Percentiles rank a stretch among this genome's conserved stretches.
phyloP scores from a whole-genome alignment of 2,797 vertebrate species.

The Tapera naevia region DNA sequence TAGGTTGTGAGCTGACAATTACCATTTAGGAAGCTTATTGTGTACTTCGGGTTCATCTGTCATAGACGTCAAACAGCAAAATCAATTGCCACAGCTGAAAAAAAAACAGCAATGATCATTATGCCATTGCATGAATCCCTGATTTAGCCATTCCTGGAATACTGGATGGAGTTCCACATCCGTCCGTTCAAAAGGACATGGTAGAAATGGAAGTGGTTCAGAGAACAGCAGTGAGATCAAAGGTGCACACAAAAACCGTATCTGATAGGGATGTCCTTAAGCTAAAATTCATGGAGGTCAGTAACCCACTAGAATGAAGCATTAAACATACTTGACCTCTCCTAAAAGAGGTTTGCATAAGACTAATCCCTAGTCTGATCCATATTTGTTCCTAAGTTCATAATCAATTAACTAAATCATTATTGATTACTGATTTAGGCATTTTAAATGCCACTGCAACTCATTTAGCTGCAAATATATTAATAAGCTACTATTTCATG shows the following conservation, averaged over 20 bases:
- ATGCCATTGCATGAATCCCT: neutral
- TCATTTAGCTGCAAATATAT: neutral
- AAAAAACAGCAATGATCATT: neutral
- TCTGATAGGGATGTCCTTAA: neutral
- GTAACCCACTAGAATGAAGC: neutral
- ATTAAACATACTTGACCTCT: neutral
- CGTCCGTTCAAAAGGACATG: neutral
- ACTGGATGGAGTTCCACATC: neutral
- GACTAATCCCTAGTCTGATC: neutral
- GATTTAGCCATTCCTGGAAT: neutral
- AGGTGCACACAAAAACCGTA: neutral
- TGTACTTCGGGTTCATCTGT: neutral
- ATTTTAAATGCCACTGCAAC: neutral
- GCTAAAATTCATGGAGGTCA: neutral
- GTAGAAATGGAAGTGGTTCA: neutral
- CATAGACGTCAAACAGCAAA: neutral
- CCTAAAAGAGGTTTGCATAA: neutral
- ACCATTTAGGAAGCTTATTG: neutral
- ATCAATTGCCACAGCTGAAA: neutral
- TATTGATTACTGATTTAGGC: neutral
- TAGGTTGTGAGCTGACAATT: neutral
- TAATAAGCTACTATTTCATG: neutral
- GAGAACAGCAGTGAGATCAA: neutral
- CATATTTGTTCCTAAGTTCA: neutral
- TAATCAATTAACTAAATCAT: neutral